A percentile compares a stretch with the other conserved stretches of the same genome.
These are phyloP conservation scores for Synergus umbraculus DNA, from an alignment of 2,888 invertebrate genomes.

Conservation along the genomic window DNA sequence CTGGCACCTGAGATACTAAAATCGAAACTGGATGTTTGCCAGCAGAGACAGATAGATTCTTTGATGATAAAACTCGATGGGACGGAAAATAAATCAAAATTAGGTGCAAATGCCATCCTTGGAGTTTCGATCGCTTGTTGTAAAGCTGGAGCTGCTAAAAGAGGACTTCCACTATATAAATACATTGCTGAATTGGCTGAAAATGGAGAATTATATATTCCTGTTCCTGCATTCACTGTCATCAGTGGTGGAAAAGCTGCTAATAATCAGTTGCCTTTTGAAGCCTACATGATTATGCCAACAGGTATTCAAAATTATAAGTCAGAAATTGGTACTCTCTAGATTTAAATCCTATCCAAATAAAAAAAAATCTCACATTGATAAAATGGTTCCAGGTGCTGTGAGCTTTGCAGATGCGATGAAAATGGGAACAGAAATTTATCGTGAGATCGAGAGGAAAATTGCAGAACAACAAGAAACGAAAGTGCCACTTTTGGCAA, in stretches of 20 bases:
- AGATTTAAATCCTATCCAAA: neutral
- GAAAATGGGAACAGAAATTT: constrained; percentile 70
- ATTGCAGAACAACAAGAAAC: constrained; percentile 64
- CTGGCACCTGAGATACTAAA: constrained; percentile 71
- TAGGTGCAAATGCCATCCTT: constrained; percentile 70
- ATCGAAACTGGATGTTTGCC: constrained; percentile 67
- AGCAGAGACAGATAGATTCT: constrained; percentile 70
- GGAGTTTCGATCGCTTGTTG: constrained; percentile 71
- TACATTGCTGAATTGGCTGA: constrained; percentile 69
- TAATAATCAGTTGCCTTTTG: constrained; percentile 65
- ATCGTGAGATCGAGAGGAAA: constrained; percentile 63
- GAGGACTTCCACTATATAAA: constrained; percentile 69
- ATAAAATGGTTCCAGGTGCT: constrained; percentile 62
- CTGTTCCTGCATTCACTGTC: constrained; percentile 71
- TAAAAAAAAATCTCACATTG: neutral
- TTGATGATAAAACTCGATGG: constrained; percentile 68
- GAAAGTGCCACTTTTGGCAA: constrained; percentile 62
- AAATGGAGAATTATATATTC: constrained; percentile 63
- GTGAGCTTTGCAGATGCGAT: constrained; percentile 70
- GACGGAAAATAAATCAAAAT: constrained; percentile 69
- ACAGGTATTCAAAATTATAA: constrained; percentile 56
- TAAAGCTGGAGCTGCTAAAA: constrained; percentile 72
- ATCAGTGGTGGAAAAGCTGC: constrained; percentile 69
- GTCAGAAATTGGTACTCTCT: neutral
- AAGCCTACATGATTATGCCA: constrained; percentile 71